A percentile compares a stretch with the other conserved stretches of the same genome.
These are phyloP conservation scores for Bubo scandiacus DNA, from an alignment of 2,113 vertebrate genomes.

Conservation along the genomic window DNA sequence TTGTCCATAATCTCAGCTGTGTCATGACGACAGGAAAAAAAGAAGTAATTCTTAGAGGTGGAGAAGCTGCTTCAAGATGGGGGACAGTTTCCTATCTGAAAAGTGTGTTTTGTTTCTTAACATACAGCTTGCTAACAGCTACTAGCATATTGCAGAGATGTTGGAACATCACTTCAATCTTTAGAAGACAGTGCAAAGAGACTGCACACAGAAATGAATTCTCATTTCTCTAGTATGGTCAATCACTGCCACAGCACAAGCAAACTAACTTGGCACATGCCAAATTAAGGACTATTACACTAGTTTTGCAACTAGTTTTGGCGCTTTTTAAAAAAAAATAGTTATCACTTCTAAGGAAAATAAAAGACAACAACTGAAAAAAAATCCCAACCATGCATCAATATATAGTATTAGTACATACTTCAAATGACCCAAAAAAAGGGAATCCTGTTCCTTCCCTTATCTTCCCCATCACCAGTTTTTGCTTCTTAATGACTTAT, in stretches of 20 bases:
- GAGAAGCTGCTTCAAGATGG: background rate
- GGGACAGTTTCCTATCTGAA: background rate
- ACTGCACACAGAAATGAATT: background rate
- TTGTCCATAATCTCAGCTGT: background rate
- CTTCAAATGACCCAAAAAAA: background rate
- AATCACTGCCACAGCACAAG: background rate
- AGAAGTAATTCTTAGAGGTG: background rate
- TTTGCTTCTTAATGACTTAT: background rate
- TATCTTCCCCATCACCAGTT: background rate
- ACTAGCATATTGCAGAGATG: background rate
- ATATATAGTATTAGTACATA: background rate
- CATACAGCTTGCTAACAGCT: background rate
- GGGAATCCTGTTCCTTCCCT: background rate
- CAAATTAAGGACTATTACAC: background rate
- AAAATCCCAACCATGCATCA: background rate
- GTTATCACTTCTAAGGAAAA: background rate
- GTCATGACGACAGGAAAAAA: background rate
- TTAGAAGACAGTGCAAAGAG: background rate
- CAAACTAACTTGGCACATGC: background rate
- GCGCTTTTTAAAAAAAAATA: background rate
- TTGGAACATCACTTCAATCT: background rate
- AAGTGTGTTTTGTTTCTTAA: background rate
- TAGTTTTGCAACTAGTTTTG: background rate
- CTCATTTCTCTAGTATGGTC: background rate
- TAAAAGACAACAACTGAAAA: background rate